phyloP scores from a whole-genome alignment of 2,113 vertebrate species.

The Limnothrissa miodon region DNA sequence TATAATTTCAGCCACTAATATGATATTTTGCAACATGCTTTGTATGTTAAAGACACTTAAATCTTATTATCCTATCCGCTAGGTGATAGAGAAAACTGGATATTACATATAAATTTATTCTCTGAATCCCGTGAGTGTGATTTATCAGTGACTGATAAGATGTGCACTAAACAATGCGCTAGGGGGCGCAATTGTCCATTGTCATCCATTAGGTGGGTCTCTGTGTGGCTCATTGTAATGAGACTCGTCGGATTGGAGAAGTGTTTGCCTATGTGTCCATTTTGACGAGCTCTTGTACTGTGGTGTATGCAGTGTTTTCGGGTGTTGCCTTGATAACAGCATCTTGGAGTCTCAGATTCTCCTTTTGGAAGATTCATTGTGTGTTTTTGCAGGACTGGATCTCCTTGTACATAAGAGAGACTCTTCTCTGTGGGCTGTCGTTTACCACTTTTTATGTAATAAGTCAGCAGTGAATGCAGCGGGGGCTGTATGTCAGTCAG shows the following conservation, averaged over 20 bases:
- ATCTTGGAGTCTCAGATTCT: neutral
- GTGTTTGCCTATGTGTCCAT: constrained; percentile 6
- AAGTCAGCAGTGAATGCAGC: neutral
- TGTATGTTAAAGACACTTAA: neutral
- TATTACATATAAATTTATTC: neutral
- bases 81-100: neutral
- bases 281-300: neutral
- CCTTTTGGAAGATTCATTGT: neutral
- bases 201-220: neutral
- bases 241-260: neutral
- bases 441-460: neutral
- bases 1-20: neutral
- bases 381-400: neutral
- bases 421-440: neutral
- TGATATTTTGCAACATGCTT: neutral
- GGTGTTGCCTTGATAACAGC: neutral
- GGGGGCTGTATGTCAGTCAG: neutral
- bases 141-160: constrained; percentile 1
- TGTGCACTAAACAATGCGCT: neutral
- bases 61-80: neutral
- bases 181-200: neutral
- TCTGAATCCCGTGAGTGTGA: neutral
- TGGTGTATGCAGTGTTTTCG: neutral
- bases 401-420: neutral
- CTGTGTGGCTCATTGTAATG: neutral